Evolutionary conservation across 2,113 vertebrate genomes (phyloP), one percentile per base, ranked within the genome.

Genomic region (Stercorarius parasiticus): DNA sequence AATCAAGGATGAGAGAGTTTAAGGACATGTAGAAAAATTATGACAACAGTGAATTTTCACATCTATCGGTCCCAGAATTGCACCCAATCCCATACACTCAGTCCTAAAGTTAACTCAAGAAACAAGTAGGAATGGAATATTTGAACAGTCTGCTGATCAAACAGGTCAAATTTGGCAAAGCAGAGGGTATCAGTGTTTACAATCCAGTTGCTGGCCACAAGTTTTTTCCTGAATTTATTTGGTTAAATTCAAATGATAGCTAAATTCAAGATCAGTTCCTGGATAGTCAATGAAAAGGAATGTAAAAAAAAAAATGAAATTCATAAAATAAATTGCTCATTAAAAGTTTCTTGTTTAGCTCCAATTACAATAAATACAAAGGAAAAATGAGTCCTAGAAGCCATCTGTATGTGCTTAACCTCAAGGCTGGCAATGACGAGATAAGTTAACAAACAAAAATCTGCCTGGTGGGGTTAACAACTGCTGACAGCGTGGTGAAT

Each of bases 391-490:
- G 59, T 20, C 61, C 91, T 82, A 30, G 73, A 88, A 95, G 53
- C 86, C 93, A 90, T 84, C 89, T 86, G 42, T 92, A 82, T 65
- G 56, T 72, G 17, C 25, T 26, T 91, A 82, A 97, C 89, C 81
- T 93, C 83, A 82, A 93, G 91, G 73, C 81, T 94, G 70, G n/a
- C 52, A 91, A 56, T 56, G 91, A 96, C 20, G 40, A 96, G 65
- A 53, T 45, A 85, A 93, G 56, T 95, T 93, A 96, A 58, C 65
- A 86, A 94, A 93, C 50, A 94, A 82, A 96, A 95, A 76, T 96
- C 83, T 93, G 72, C 56, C 73, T 64, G 59, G 14, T 82, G 74
- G 62, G 69, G 80, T 96, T 97, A 96, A 96, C 52, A 79, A 84
- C 65, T 84, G 43, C 72, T 96, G 94, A 93, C 94, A 96, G 89